Percentiles rank a stretch among this genome's conserved stretches.
phyloP scores from a whole-genome alignment of 1,140 invertebrate species.

The Pseudoatta argentina region DNA sequence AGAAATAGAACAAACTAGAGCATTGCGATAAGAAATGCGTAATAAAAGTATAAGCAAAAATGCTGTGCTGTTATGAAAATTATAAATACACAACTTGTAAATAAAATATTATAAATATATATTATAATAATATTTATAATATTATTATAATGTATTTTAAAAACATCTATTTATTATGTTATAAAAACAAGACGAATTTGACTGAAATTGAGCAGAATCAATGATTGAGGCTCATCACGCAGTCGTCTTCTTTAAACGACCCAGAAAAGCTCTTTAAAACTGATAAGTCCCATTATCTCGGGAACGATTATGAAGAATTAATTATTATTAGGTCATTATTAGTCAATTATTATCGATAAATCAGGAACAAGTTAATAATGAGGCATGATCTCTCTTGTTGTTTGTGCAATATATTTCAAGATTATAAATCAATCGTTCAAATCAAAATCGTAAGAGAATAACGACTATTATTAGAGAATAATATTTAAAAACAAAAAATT shows the following conservation, averaged over 20 bases:
- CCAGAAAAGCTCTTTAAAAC: neutral
- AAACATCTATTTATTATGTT: neutral
- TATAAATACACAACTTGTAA: too few relatives aligned
- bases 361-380: neutral
- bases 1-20: neutral
- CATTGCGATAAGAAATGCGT: neutral
- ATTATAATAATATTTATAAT: too few relatives aligned
- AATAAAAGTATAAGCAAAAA: conserved; percentile 4
- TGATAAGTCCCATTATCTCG: neutral
- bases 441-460: neutral
- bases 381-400: neutral
- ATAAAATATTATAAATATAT: too few relatives aligned
- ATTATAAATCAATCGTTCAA: neutral
- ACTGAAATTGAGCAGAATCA: neutral
- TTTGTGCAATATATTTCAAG: neutral
- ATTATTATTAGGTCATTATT: neutral
- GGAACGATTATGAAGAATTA: neutral
- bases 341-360: neutral
- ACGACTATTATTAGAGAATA: neutral
- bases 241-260: neutral
- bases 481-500: neutral
- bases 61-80: too few relatives aligned
- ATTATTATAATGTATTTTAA: too few relatives aligned
- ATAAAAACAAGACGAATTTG: neutral
- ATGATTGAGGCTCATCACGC: neutral